Evolutionary conservation across 2,113 vertebrate genomes (phyloP).

Genomic region (Pyxicephalus adspersus): DNA sequence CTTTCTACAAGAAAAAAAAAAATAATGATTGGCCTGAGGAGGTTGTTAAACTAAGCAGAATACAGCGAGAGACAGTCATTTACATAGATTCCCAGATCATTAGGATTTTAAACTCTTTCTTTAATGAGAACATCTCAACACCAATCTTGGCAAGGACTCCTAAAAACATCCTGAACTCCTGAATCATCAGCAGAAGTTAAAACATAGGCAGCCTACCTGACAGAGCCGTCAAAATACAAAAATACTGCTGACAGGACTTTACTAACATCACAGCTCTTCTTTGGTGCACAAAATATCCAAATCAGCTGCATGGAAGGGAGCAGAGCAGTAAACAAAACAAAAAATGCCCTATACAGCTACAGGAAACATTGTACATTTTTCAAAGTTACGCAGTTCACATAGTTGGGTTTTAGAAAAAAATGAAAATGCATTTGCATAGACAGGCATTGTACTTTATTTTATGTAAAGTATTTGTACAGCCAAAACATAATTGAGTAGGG

Average conservation of each 20-base stretch:
- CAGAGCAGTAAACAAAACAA: too few relatives aligned
- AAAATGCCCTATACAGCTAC: too few relatives aligned
- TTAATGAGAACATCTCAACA: constrained; percentile 49
- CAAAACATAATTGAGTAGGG: too few relatives aligned
- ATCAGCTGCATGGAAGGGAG: too few relatives aligned
- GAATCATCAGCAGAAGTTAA: constrained; percentile 23
- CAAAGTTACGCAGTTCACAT: too few relatives aligned
- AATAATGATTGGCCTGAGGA: constrained; percentile 44
- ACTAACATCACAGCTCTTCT: background rate
- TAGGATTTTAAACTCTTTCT: constrained; percentile 50
- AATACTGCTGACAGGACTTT: constrained; percentile 17
- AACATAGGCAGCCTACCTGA: constrained; percentile 20
- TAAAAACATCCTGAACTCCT: constrained; percentile 47
- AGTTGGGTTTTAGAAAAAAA: too few relatives aligned
- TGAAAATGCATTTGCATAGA: too few relatives aligned
- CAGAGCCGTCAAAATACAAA: constrained; percentile 20
- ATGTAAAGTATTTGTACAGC: too few relatives aligned
- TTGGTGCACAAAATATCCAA: background rate
- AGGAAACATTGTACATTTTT: too few relatives aligned
- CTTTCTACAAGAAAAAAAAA: constrained; percentile 62
- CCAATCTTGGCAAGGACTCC: constrained; percentile 38
- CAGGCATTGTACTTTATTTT: too few relatives aligned
- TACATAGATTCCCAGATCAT: constrained; percentile 56
- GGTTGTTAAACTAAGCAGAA: constrained; percentile 48
- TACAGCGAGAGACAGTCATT: constrained; percentile 53